Evolutionary conservation across 2,113 vertebrate genomes (phyloP), one percentile per base, ranked within the genome.

Genomic region (Elephas maximus): DNA sequence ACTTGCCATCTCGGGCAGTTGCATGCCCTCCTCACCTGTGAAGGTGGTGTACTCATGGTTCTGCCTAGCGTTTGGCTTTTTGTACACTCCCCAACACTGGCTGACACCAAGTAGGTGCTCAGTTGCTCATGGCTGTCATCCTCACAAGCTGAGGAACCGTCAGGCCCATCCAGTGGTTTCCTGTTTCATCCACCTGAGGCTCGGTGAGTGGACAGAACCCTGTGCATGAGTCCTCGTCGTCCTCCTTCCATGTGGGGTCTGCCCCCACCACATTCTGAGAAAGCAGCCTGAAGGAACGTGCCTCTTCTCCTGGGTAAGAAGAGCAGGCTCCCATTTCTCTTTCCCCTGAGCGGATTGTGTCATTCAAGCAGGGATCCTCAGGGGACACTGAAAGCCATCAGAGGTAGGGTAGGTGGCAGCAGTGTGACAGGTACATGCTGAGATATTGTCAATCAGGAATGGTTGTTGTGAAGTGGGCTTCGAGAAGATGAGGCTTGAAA

Each of bases 161-260:
- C 18, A 2, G 2, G 33, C 74, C 26, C 2, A 18, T 2, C 44
- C 33, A 4, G 10, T 1, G n/a, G 57, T 33, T 57, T 33, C 45
- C 62, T 0, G 0, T 37, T 83, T 79, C 18, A 37, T 69, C 83
- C 65, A n/a, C 37, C 44, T 0, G 51, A 92, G 93, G 28, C 2
- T 24, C 51, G 41, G 4, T 6, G 57, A 78, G 80, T 7, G 57
- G 89, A 41, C 30, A 71, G 45, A 51, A 20, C 37, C 23, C 0
- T 10, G 2, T 10, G 26, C 30, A 18, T 15, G 26, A 67, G 15
- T 73, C 71, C n/a, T 0, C 0, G 2, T 60, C 57, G 45, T 88
- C 53, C 23, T 71, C 2, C 0, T 20, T n/a, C 44, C 0, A 0
- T 3, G 28, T 4, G 77, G 44, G 60, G 0, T 12, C 17, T 2